phyloP scores from a whole-genome alignment of 2,113 vertebrate species.

The Phrynosoma blainvillii region DNA sequence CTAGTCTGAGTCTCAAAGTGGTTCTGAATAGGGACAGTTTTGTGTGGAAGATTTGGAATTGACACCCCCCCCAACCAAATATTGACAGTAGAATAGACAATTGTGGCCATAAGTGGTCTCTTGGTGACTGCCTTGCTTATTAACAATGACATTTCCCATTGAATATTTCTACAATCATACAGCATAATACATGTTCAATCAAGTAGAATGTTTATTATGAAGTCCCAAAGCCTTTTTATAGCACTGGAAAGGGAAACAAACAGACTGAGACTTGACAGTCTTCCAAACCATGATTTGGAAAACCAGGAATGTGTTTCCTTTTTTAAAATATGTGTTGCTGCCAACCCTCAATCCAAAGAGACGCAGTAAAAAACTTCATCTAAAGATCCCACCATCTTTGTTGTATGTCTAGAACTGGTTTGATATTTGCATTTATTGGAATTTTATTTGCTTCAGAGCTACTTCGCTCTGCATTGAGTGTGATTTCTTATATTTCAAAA shows the following conservation, averaged over 20 bases:
- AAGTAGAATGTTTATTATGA: background rate
- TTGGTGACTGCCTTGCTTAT: background rate
- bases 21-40: background rate
- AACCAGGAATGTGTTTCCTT: background rate
- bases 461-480: conserved; percentile 42
- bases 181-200: conserved; percentile 7
- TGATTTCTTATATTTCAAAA: conserved; percentile 47
- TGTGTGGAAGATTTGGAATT: background rate
- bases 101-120: background rate
- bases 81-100: conserved; percentile 10
- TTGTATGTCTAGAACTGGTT: background rate
- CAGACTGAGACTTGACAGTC: background rate
- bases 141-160: conserved; percentile 14
- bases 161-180: background rate
- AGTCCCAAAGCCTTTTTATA: conserved; percentile 15
- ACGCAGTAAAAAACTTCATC: conserved; percentile 1
- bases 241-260: background rate
- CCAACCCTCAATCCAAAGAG: background rate
- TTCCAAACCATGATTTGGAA: background rate
- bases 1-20: background rate
- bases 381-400: background rate
- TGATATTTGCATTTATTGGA: background rate
- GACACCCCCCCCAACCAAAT: background rate
- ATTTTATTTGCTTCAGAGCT: conserved; percentile 43
- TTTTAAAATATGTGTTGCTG: background rate